These are phyloP conservation scores for Cyclopterus lumpus DNA, from an alignment of 2,797 vertebrate genomes.

Conservation along the genomic window DNA sequence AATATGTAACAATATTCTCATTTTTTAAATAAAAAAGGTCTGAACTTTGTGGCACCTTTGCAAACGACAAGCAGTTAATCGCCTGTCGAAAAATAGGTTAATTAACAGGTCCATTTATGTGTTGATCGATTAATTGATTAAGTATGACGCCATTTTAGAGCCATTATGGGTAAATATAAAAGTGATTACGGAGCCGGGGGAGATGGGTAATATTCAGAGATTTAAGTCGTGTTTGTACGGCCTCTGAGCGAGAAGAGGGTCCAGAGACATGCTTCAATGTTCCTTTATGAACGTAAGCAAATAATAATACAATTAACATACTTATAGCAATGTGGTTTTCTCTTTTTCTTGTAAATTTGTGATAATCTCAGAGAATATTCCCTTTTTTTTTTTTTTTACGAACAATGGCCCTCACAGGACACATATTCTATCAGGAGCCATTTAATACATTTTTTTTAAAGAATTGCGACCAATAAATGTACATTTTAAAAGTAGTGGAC, in stretches of 20 bases:
- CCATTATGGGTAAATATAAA: background rate
- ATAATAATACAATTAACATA: background rate
- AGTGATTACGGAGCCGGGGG: background rate
- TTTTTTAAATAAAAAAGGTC: background rate
- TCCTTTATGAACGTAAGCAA: background rate
- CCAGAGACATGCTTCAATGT: too few relatives aligned
- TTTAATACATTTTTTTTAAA: background rate
- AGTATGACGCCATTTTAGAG: background rate
- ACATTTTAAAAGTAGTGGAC: background rate
- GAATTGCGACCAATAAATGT: background rate
- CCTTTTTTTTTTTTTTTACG: too few relatives aligned
- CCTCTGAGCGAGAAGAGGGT: too few relatives aligned
- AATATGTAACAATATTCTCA: background rate
- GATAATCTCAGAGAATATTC: background rate
- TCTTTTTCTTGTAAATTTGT: background rate
- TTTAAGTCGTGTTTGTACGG: background rate
- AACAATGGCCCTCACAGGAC: too few relatives aligned
- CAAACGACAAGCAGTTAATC: background rate
- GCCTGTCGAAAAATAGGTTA: background rate
- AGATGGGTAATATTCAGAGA: background rate
- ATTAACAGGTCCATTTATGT: background rate
- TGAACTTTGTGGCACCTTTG: background rate
- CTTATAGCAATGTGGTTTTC: background rate
- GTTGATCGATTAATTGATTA: background rate
- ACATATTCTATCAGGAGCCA: background rate